Conservation (phyloP, 2,113 vertebrate genomes). For the Bagarius yarrelli region DNA sequence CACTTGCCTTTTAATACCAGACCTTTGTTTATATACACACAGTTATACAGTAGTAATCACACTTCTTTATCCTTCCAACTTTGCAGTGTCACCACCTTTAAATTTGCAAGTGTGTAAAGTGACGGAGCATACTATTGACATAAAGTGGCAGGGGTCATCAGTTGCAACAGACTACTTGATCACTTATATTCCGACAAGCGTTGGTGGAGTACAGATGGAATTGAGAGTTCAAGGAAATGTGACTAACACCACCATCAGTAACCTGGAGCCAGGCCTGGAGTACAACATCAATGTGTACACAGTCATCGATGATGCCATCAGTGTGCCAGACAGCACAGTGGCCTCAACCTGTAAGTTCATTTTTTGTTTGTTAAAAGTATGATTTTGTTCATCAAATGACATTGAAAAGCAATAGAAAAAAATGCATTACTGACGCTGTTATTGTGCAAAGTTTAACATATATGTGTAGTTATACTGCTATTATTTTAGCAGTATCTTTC, state of each 20-base stretch:
- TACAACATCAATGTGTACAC: conserved; percentile 92
- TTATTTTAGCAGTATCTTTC: no score
- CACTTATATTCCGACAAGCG: conserved; percentile 81
- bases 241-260: conserved; percentile 78
- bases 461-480: no score
- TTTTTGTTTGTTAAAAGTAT: neutral
- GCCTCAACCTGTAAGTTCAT: conserved; percentile 88
- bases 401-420: neutral
- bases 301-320: conserved; percentile 84
- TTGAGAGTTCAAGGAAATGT: conserved; percentile 84
- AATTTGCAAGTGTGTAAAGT: conserved; percentile 81
- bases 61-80: conserved; percentile 14
- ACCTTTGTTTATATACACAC: neutral
- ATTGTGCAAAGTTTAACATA: neutral
- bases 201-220: conserved; percentile 82
- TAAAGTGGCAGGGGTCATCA: conserved; percentile 85
- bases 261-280: conserved; percentile 86
- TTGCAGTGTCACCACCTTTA: conserved; percentile 84
- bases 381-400: neutral
- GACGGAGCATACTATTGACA: conserved; percentile 82
- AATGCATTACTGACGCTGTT: neutral
- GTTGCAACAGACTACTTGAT: conserved; percentile 86
- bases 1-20: neutral
- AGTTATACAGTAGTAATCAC: neutral
- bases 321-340: conserved; percentile 78